Conservation (phyloP, 2,797 vertebrate genomes). For the Antennarius maculatus region DNA sequence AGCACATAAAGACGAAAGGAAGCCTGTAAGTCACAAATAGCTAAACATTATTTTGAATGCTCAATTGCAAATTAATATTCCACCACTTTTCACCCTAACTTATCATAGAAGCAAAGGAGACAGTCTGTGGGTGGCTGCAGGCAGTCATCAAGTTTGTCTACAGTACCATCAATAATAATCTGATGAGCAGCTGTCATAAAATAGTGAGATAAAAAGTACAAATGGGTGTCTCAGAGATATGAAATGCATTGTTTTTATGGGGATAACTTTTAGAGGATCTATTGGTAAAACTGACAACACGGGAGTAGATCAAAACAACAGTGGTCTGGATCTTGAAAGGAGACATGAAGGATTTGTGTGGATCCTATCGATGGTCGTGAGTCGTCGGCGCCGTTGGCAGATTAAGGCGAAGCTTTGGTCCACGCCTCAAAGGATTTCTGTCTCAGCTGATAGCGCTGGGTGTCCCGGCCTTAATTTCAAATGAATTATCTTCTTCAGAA, state of each 20-base stretch:
- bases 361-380: constrained; percentile 56
- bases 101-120: constrained; percentile 50
- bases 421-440: constrained; percentile 36
- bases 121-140: constrained; percentile 59
- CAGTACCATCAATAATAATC: constrained; percentile 62
- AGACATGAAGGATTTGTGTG: constrained; percentile 66
- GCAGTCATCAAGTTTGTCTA: constrained; percentile 58
- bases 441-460: constrained; percentile 24
- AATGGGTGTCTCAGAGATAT: constrained; percentile 39
- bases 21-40: constrained; percentile 42
- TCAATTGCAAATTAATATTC: constrained; percentile 37
- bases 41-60: constrained; percentile 39
- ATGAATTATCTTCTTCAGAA: constrained; percentile 27
- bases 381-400: constrained; percentile 27
- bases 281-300: constrained; percentile 42
- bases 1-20: constrained; percentile 4
- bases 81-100: constrained; percentile 37
- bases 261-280: constrained; percentile 20
- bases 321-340: constrained; percentile 38
- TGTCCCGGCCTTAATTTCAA: constrained; percentile 24
- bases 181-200: constrained; percentile 61
- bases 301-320: constrained; percentile 52
- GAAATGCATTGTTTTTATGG: constrained; percentile 21
- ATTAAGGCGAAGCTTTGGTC: constrained; percentile 37
- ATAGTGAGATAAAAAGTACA: constrained; percentile 59